phyloP scores from a whole-genome alignment of 2,113 vertebrate species.

The Craseonycteris thonglongyai region DNA sequence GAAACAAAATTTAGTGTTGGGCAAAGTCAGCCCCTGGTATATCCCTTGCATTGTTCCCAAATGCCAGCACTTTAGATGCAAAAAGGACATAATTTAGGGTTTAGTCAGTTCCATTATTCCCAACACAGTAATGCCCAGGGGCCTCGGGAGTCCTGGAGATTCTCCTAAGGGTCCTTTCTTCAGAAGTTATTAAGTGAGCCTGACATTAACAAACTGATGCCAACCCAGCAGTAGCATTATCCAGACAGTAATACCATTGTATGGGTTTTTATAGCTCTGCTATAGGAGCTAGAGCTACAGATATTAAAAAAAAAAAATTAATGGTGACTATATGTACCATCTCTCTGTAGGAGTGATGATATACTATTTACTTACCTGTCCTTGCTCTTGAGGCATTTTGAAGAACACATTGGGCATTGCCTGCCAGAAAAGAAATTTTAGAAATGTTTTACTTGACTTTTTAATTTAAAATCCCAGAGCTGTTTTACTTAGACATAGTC shows the following conservation, averaged over 20 bases:
- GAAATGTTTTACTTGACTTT: not conserved
- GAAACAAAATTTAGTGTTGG: not conserved
- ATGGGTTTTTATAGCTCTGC: not conserved
- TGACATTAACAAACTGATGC: not conserved
- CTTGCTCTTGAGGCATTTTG: conserved; percentile 54
- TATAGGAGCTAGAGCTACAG: not conserved
- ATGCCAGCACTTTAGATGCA: not conserved
- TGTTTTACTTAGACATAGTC: not conserved
- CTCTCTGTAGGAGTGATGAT: not conserved
- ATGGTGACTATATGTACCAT: not conserved
- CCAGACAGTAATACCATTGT: not conserved
- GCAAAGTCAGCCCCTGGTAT: not conserved
- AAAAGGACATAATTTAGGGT: not conserved
- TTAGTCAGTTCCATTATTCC: not conserved
- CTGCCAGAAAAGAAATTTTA: not conserved
- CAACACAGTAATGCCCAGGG: not conserved
- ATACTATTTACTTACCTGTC: conserved; percentile 41
- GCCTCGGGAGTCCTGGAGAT: not conserved
- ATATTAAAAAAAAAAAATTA: not conserved
- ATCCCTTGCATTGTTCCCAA: not conserved
- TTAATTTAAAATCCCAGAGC: not conserved
- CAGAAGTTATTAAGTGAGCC: not conserved
- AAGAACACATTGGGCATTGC: conserved; percentile 25
- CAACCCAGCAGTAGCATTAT: not conserved
- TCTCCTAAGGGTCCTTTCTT: not conserved